These are phyloP conservation scores for Drosophila ogumai DNA, from an alignment of 1,140 invertebrate species.

Conservation along the genomic window DNA sequence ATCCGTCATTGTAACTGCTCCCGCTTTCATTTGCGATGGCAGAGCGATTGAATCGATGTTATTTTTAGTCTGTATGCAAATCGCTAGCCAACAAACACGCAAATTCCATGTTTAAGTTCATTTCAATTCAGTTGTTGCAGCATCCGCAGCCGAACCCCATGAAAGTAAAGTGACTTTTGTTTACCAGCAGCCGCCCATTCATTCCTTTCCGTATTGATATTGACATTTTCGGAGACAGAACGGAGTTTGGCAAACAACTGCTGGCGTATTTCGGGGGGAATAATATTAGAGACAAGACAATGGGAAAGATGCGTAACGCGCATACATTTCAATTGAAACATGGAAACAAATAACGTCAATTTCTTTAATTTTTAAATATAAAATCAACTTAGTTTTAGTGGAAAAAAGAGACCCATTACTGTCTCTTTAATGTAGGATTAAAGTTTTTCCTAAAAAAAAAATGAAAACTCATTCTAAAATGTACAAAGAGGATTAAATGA, in stretches of 20 bases:
- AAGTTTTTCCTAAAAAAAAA: not conserved
- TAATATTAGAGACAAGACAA: not conserved
- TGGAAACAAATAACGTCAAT: not conserved
- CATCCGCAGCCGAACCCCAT: slow-evolving; percentile 6
- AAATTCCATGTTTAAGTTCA: slow-evolving; percentile 35
- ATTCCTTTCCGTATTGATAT: not conserved
- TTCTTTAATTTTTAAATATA: no score
- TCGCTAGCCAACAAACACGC: slow-evolving; percentile 26
- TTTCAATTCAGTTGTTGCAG: slow-evolving; percentile 29
- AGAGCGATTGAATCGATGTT: slow-evolving; percentile 20
- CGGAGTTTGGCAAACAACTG: slow-evolving; percentile 6
- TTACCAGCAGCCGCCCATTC: slow-evolving; percentile 10
- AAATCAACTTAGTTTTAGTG: not conserved
- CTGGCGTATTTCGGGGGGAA: not conserved
- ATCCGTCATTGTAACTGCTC: not conserved
- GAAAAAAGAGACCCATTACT: not conserved
- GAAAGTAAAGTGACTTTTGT: slow-evolving; percentile 21
- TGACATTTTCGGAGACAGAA: slow-evolving; percentile 2
- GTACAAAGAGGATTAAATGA: not conserved
- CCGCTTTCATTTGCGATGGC: slow-evolving; percentile 4
- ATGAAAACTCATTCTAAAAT: not conserved
- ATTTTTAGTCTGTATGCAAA: slow-evolving; percentile 39
- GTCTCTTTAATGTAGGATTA: not conserved
- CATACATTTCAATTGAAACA: not conserved
- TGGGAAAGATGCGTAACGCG: not conserved